These are phyloP conservation scores for Maniola hyperantus DNA, from an alignment of 2,888 invertebrate genomes.

Conservation along the genomic window DNA sequence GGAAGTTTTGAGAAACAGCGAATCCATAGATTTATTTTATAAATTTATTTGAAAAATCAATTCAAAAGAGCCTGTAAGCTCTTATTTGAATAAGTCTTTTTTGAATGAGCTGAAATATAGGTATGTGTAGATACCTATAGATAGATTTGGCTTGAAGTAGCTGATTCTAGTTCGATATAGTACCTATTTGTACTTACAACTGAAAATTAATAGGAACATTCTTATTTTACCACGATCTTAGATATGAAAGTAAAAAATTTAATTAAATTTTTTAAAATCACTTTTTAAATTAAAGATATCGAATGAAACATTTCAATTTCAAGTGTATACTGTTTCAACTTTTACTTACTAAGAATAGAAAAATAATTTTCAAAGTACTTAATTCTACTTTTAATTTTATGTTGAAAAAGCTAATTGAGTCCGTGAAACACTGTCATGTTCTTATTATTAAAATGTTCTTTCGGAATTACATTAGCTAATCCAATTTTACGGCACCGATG, in stretches of 20 bases:
- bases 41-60: conserved; percentile 9
- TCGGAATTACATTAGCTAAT: conserved; percentile 28
- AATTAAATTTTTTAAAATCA: neutral
- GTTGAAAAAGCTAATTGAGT: conserved; percentile 23
- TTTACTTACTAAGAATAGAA: neutral
- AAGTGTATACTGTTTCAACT: neutral
- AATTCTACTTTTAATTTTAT: conserved; percentile 13
- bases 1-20: conserved; percentile 1
- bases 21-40: conserved; percentile 10
- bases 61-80: conserved; percentile 12
- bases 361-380: conserved; percentile 18
- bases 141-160: neutral
- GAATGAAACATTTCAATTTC: too few species aligned
- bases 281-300: neutral
- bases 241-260: too few species aligned
- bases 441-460: conserved; percentile 32
- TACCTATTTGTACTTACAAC: too few species aligned
- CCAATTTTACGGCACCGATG: conserved; percentile 28
- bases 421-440: conserved; percentile 24
- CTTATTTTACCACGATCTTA: too few species aligned
- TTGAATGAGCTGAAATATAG: neutral
- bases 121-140: too few species aligned
- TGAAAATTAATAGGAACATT: neutral
- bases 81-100: neutral
- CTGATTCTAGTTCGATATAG: too few species aligned